These are phyloP conservation scores for Drosophila cognata DNA, from an alignment of 2,888 invertebrate genomes.

Conservation along the genomic window DNA sequence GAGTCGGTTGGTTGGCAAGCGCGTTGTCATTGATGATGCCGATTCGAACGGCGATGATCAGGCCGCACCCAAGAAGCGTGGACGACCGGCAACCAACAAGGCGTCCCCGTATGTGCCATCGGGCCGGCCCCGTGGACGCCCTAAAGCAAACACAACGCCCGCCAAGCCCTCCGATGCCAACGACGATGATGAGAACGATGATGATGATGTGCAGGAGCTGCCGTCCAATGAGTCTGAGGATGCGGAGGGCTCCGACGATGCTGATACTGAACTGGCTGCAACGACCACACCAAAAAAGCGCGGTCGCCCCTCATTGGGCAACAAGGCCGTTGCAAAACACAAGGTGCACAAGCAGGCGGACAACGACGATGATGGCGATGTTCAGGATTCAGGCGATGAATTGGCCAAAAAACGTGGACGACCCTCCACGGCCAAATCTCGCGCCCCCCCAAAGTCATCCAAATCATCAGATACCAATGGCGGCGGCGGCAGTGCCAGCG, in stretches of 20 bases:
- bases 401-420: constrained; percentile 59
- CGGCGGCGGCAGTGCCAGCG: constrained; percentile 9
- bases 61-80: constrained; percentile 52
- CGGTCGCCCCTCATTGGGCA: constrained; percentile 48
- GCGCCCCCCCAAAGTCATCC: constrained; percentile 7
- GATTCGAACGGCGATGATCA: constrained; percentile 43
- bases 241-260: constrained; percentile 21
- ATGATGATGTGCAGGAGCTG: constrained; percentile 14
- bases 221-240: constrained; percentile 31
- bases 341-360: constrained; percentile 29
- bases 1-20: background rate
- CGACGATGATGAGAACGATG: constrained; percentile 18
- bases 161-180: background rate
- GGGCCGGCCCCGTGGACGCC: constrained; percentile 78
- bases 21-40: background rate
- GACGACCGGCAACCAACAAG: constrained; percentile 50
- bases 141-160: constrained; percentile 45
- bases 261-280: constrained; percentile 11
- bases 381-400: constrained; percentile 36
- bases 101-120: constrained; percentile 55
- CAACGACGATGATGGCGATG: constrained; percentile 35
- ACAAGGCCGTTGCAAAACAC: constrained; percentile 51
- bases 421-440: background rate
- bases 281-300: constrained; percentile 62
- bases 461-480: constrained; percentile 5